Evolutionary conservation across 2,888 invertebrate species (phyloP).

Genomic region (Cryptosula pallasiana): DNA sequence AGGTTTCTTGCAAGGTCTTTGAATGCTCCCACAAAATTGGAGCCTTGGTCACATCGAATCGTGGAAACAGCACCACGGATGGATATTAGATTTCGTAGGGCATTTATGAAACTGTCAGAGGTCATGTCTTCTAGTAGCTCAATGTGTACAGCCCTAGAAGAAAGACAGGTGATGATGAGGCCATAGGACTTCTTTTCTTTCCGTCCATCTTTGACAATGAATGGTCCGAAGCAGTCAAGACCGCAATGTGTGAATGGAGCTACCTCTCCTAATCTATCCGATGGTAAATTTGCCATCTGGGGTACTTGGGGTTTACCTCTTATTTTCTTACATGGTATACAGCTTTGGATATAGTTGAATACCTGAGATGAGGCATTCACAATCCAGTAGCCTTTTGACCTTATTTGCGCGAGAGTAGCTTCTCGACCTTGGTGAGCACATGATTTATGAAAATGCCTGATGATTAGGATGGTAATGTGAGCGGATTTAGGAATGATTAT

Average conservation of each 20-base stretch:
- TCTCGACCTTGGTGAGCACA: slow-evolving; percentile 26
- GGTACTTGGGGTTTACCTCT: too few species aligned
- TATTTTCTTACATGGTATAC: slow-evolving; percentile 25
- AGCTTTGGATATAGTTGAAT: slow-evolving; percentile 13
- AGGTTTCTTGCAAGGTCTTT: slow-evolving; percentile 17
- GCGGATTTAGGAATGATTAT: slow-evolving; percentile 31
- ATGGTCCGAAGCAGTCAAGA: too few species aligned
- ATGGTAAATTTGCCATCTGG: slow-evolving; percentile 29
- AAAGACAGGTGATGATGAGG: too few species aligned
- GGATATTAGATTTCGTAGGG: slow-evolving; percentile 23
- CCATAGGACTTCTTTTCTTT: too few species aligned
- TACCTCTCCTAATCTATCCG: slow-evolving; percentile 18
- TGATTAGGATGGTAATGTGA: slow-evolving; percentile 29
- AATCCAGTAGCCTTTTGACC: slow-evolving; percentile 26
- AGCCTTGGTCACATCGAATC: slow-evolving; percentile 26
- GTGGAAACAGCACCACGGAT: slow-evolving; percentile 23
- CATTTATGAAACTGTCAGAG: slow-evolving; percentile 27
- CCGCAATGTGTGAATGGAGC: slow-evolving; percentile 28
- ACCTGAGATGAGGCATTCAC: slow-evolving; percentile 1
- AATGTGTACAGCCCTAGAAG: too few species aligned
- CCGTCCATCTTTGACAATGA: too few species aligned
- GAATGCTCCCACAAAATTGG: slow-evolving; percentile 26
- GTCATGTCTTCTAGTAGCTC: slow-evolving; percentile 24
- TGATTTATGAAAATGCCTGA: slow-evolving; percentile 17
- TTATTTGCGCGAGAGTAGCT: slow-evolving; percentile 24